These are phyloP conservation scores for Dicyrtoma fusca DNA, from an alignment of 2,888 invertebrate species.

Conservation along the genomic window DNA sequence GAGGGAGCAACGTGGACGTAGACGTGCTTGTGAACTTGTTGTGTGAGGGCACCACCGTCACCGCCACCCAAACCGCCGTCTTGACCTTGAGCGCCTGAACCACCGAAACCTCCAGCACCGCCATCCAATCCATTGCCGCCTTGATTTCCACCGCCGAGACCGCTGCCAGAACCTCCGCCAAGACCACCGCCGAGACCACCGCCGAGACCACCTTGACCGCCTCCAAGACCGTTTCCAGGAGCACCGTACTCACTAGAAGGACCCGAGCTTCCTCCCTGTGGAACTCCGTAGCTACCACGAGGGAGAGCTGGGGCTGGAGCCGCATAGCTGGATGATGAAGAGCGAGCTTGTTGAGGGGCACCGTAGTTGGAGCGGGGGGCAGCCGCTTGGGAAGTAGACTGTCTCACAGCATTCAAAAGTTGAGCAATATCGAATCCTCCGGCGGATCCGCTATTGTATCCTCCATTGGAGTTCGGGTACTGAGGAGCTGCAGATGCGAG, in stretches of 20 bases:
- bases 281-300: not conserved
- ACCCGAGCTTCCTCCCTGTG: not conserved
- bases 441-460: conserved; percentile 9
- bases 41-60: conserved; percentile 1
- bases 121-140: conserved; percentile 2
- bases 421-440: conserved; percentile 31
- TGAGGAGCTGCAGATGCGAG: conserved; percentile 57
- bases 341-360: not conserved
- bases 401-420: conserved; percentile 23
- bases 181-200: conserved; percentile 31
- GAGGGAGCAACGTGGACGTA: conserved; percentile 35
- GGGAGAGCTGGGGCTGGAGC: not conserved
- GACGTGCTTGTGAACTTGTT: conserved; percentile 38
- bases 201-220: not conserved
- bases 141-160: conserved; percentile 27
- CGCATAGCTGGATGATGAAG: not conserved
- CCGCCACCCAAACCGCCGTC: too few relatives aligned
- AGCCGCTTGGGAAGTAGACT: not conserved
- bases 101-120: not conserved
- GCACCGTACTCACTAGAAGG: not conserved
- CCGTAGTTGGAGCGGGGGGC: conserved; percentile 5
- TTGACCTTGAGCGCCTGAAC: not conserved
- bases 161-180: conserved; percentile 37
- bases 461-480: conserved; percentile 27
- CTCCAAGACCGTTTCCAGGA: not conserved